These are phyloP conservation scores for Kryptolebias marmoratus DNA, from an alignment of 2,113 vertebrate species.

Conservation along the genomic window DNA sequence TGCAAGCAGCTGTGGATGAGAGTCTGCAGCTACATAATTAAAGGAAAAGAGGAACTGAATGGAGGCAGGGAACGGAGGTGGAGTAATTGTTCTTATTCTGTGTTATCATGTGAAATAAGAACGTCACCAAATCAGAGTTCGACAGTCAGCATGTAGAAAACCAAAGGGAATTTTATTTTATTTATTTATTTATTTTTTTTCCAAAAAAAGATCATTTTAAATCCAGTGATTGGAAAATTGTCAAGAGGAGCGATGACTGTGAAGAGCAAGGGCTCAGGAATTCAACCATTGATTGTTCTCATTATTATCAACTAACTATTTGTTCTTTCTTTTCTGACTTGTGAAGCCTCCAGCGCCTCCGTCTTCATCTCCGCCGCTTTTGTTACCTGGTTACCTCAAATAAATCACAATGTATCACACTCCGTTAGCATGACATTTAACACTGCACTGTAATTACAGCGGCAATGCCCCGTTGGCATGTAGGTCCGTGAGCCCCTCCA, in stretches of 20 bases:
- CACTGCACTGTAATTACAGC: slow-evolving; percentile 22
- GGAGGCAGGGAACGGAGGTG: slow-evolving; percentile 7
- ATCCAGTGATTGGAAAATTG: slow-evolving; percentile 5
- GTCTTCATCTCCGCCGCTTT: not conserved
- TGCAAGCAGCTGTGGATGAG: slow-evolving; percentile 57
- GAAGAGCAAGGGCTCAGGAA: not conserved
- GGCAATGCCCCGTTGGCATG: slow-evolving; percentile 38
- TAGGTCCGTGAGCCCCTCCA: slow-evolving; percentile 35
- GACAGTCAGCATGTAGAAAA: too few species aligned
- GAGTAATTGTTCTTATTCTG: not conserved
- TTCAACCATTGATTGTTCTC: not conserved
- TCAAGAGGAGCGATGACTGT: not conserved
- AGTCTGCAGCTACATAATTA: slow-evolving; percentile 34
- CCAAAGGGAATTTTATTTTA: not conserved
- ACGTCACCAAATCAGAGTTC: too few species aligned
- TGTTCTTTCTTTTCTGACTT: not conserved
- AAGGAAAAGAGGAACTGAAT: slow-evolving; percentile 22
- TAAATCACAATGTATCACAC: slow-evolving; percentile 17
- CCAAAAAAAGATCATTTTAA: not conserved
- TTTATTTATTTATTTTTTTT: too few species aligned
- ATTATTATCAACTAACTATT: not conserved
- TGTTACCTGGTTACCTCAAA: slow-evolving; percentile 1
- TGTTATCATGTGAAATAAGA: too few species aligned
- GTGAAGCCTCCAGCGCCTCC: not conserved
- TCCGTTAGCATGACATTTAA: slow-evolving; percentile 8